Percentiles rank a stretch among this genome's conserved stretches.
These are phyloP conservation scores for Ariolimax columbianus DNA, from an alignment of 2,888 invertebrate genomes.

Conservation along the genomic window DNA sequence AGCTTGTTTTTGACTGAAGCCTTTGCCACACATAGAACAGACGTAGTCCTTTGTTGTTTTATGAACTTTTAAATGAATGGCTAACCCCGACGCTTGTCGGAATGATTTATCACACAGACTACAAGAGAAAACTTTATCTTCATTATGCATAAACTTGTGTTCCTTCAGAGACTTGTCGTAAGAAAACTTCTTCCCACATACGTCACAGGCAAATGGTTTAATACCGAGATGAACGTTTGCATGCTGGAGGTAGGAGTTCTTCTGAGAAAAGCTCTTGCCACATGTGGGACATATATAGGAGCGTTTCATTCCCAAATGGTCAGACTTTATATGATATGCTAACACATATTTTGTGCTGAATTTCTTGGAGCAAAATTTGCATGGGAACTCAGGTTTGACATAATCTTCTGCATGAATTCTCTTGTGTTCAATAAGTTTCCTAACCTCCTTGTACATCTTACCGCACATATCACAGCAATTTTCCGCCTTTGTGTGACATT, in stretches of 20 bases:
- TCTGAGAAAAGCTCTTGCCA: conserved; percentile 70
- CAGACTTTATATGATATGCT: conserved; percentile 67
- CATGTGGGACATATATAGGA: conserved; percentile 68
- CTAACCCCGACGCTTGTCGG: conserved; percentile 76
- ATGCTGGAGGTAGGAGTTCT: conserved; percentile 67
- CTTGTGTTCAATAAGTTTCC: conserved; percentile 62
- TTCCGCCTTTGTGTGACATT: conserved; percentile 60
- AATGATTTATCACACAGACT: conserved; percentile 76
- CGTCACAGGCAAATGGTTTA: conserved; percentile 69
- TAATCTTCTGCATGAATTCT: conserved; percentile 64
- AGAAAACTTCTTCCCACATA: conserved; percentile 68
- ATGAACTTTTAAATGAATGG: conserved; percentile 78
- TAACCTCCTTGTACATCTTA: conserved; percentile 66
- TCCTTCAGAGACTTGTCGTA: conserved; percentile 71
- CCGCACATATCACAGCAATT: conserved; percentile 68
- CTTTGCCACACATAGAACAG: conserved; percentile 78
- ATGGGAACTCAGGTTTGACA: conserved; percentile 65
- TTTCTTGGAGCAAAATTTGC: conserved; percentile 66
- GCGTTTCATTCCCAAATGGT: conserved; percentile 68
- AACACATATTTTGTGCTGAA: conserved; percentile 70
- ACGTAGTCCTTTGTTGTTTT: conserved; percentile 76
- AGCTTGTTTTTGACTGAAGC: conserved; percentile 79
- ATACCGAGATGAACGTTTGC: conserved; percentile 72
- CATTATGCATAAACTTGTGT: conserved; percentile 75
- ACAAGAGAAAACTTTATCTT: conserved; percentile 76